These are phyloP conservation scores for Naja naja DNA, from an alignment of 2,113 vertebrate genomes.

Conservation along the genomic window DNA sequence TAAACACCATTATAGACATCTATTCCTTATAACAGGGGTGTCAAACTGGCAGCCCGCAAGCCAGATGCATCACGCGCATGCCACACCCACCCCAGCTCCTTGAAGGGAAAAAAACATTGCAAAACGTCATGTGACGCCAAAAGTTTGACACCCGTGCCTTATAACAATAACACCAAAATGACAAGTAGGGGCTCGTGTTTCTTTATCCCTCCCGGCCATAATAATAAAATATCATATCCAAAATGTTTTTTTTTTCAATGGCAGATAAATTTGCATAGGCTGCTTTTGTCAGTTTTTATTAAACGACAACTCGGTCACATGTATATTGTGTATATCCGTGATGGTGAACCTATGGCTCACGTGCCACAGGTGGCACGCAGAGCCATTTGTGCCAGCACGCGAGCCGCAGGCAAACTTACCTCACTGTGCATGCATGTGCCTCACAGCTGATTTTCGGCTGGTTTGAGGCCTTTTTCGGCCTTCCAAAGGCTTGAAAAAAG, in stretches of 20 bases:
- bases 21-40: neutral
- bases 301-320: neutral
- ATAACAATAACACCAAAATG: neutral
- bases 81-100: too few relatives aligned
- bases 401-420: too few relatives aligned
- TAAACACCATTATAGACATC: neutral
- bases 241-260: neutral
- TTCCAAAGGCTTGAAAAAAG: too few relatives aligned
- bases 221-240: neutral
- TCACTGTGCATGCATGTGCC: too few relatives aligned
- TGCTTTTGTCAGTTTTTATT: neutral
- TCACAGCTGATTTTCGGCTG: too few relatives aligned
- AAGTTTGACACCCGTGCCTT: neutral
- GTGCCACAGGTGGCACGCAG: too few relatives aligned
- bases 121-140: accelerated
- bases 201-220: neutral
- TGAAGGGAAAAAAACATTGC: too few relatives aligned
- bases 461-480: too few relatives aligned
- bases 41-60: too few relatives aligned
- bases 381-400: too few relatives aligned
- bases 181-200: neutral
- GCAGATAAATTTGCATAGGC: neutral
- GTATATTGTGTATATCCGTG: neutral
- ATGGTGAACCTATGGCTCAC: too few relatives aligned
- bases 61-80: too few relatives aligned